Conservation (phyloP, 2,113 vertebrate species). For the Hypanus sabinus region DNA sequence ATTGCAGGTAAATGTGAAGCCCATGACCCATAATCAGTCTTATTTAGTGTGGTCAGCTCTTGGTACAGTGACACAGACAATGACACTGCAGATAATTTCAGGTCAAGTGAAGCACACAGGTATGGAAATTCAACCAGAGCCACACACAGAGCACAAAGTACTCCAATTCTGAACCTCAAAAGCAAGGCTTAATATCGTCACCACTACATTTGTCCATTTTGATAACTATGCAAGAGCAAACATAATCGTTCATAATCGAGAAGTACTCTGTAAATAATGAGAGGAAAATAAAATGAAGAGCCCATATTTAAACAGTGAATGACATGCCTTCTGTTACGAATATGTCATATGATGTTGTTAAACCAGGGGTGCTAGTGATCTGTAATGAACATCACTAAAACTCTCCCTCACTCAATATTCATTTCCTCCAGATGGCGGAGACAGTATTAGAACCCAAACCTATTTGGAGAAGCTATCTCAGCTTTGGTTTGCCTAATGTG, state of each 20-base stretch:
- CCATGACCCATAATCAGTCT: neutral
- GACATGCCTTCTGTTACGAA: neutral
- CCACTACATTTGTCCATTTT: too few species aligned
- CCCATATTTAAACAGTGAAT: neutral
- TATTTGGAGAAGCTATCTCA: neutral
- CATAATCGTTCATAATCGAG: neutral
- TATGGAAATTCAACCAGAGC: too few species aligned
- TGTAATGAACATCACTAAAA: neutral
- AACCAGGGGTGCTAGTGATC: neutral
- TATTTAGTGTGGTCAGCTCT: neutral
- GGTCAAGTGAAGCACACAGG: neutral
- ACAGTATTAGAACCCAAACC: too few species aligned
- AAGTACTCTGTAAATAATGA: neutral
- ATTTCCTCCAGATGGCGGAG: too few species aligned
- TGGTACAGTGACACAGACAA: neutral
- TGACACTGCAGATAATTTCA: neutral
- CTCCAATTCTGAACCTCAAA: too few species aligned
- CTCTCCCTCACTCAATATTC: neutral
- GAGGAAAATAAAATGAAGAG: neutral
- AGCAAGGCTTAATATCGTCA: too few species aligned
- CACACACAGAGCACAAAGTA: too few species aligned
- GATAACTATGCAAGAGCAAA: too few species aligned
- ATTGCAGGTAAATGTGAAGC: neutral
- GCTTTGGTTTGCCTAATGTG: too few species aligned
- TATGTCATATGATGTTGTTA: neutral